Evolutionary conservation across 2,797 vertebrate genomes (phyloP), one percentile per base, ranked within the genome.

Genomic region (Onychomys arenicola): DNA sequence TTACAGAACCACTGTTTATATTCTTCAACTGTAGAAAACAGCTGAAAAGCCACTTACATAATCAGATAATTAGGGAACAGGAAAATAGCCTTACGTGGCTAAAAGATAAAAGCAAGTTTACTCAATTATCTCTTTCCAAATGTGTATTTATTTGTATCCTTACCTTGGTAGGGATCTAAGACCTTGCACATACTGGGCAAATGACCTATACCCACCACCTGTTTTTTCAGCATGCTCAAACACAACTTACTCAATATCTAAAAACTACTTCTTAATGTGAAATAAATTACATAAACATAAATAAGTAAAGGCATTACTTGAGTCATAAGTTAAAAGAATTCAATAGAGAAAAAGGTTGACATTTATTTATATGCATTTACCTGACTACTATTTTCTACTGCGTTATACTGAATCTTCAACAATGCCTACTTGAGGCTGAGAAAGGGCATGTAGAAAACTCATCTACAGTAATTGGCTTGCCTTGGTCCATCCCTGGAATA

Each of bases 191-290:
- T 43, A 17, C n/a, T 71, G 29, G 46, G 21, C 46, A 71, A 49
- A 12, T 19, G 3, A 86, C 14, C 5, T 73, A 40, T 12, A 29
- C 8, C n/a, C 34, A 40, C 27, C 8, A 17, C 14, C 37, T 5
- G 57, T 88, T 16, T 55, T n/a, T 75, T 57, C n/a, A 32, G 25
- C 76, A 95, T 77, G 81, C 10, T 81, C 77, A 96, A 97, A 81
- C 14, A 93, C 34, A 52, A 83, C 5, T 43, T 94, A 43, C 78
- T 92, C 19, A 78, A 55, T 89, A 29, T 57, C 55, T 94, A 29
- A 34, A 67, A 93, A 84, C 16, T 73, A 5, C 11, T 81, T 46
- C 65, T 73, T 77, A 81, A 89, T 34, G 37, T n/a, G 59, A 9
- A 40, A 5, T 37, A 85, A 91, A 67, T 49, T 81, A 67, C 69